Percentiles rank a stretch among this genome's conserved stretches.
These are phyloP conservation scores for Simalia tracyae DNA, from an alignment of 2,797 vertebrate genomes.

Conservation along the genomic window DNA sequence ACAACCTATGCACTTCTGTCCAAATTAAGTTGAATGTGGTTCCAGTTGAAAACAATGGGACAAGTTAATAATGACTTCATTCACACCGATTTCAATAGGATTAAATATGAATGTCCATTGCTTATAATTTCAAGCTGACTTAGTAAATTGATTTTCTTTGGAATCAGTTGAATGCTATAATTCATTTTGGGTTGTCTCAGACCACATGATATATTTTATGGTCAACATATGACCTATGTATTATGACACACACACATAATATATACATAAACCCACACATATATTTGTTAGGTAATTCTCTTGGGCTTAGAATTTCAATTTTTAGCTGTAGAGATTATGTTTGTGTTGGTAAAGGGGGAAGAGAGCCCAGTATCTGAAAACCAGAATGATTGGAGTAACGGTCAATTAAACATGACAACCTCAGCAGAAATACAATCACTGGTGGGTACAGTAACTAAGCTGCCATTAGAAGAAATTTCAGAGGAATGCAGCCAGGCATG, in stretches of 20 bases:
- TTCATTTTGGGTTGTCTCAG: too few relatives aligned
- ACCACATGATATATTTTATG: not conserved
- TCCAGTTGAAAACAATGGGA: too few relatives aligned
- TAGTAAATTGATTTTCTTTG: too few relatives aligned
- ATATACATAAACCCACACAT: not conserved
- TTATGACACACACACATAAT: not conserved
- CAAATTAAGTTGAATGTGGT: too few relatives aligned
- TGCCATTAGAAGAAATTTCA: not conserved
- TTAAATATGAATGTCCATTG: too few relatives aligned
- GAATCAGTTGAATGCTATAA: too few relatives aligned
- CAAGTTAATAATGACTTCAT: too few relatives aligned
- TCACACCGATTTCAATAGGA: too few relatives aligned
- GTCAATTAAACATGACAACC: not conserved
- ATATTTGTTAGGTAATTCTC: not conserved
- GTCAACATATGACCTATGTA: not conserved
- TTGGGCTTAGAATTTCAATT: not conserved
- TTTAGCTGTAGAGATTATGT: not conserved
- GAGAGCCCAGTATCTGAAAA: not conserved
- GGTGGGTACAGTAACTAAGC: not conserved
- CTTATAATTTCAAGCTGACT: too few relatives aligned
- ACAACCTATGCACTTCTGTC: too few relatives aligned
- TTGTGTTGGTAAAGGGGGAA: not conserved
- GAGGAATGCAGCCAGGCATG: not conserved
- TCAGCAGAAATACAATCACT: not conserved
- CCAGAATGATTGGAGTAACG: not conserved